These are phyloP conservation scores for Acronicta psi DNA, from an alignment of 2,888 invertebrate species.

Conservation along the genomic window DNA sequence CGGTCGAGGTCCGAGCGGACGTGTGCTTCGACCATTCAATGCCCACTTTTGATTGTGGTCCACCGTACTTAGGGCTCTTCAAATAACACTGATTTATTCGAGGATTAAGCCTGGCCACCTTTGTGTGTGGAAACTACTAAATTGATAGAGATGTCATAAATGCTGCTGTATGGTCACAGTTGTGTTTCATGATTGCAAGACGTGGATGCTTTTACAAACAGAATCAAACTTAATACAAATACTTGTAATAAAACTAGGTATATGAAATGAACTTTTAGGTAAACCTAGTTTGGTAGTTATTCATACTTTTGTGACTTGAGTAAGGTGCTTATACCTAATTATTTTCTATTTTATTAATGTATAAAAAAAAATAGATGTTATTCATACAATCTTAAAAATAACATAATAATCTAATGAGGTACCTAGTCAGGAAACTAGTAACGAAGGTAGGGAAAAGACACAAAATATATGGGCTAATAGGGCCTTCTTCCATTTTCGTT, in stretches of 20 bases:
- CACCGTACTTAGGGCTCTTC: slow-evolving; percentile 61
- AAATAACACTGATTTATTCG: slow-evolving; percentile 58
- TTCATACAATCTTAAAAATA: too few species aligned
- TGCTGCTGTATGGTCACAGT: slow-evolving; percentile 16
- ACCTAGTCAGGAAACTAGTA: too few species aligned
- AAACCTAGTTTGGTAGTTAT: too few species aligned
- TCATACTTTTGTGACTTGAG: too few species aligned
- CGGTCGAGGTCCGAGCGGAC: slow-evolving; percentile 49
- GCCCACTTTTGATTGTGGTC: slow-evolving; percentile 70
- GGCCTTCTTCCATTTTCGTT: too few species aligned
- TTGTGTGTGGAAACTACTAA: slow-evolving; percentile 35
- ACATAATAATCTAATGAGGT: too few species aligned
- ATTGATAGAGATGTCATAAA: slow-evolving; percentile 24
- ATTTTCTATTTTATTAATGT: too few species aligned
- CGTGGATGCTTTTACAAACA: slow-evolving; percentile 13
- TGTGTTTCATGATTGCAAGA: neutral
- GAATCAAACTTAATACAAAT: neutral
- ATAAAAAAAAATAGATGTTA: too few species aligned
- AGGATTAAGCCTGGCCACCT: slow-evolving; percentile 48
- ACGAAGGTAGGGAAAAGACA: too few species aligned
- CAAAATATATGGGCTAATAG: too few species aligned
- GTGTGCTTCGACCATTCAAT: slow-evolving; percentile 66
- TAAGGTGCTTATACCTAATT: too few species aligned
- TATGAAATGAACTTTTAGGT: too few species aligned
- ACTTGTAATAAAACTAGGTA: neutral